Evolutionary conservation across 2,797 vertebrate species (phyloP).

Genomic region (Melanotaenia trifasciata): DNA sequence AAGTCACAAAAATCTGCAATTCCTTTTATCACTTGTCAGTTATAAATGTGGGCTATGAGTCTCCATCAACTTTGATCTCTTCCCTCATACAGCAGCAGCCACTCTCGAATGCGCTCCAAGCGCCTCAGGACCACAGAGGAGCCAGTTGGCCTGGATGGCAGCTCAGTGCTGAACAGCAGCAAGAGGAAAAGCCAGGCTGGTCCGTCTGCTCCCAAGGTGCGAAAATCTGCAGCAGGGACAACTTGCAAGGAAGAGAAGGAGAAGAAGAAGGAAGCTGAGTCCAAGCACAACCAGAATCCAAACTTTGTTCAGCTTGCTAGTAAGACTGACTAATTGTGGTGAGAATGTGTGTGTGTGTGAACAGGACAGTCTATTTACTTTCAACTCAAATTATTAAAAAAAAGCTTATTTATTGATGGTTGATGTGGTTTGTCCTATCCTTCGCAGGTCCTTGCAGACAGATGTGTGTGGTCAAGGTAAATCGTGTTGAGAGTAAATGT

Average conservation of each 20-base stretch:
- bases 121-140: conserved; percentile 88
- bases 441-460: conserved; percentile 80
- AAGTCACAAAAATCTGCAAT: conserved; percentile 33
- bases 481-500: conserved; percentile 77
- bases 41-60: conserved; percentile 16
- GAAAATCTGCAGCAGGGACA: conserved; percentile 68
- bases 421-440: conserved; percentile 6
- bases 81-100: conserved; percentile 71
- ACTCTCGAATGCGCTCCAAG: conserved; percentile 89
- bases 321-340: conserved; percentile 75
- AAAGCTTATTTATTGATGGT: not conserved
- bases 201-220: conserved; percentile 79
- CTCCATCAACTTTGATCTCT: conserved; percentile 10
- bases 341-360: not conserved
- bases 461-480: conserved; percentile 86
- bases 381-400: not conserved
- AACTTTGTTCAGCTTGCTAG: conserved; percentile 81
- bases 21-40: conserved; percentile 52
- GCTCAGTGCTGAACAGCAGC: conserved; percentile 50
- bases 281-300: conserved; percentile 76
- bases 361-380: not conserved
- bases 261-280: conserved; percentile 72
- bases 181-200: conserved; percentile 69
- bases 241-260: conserved; percentile 56
- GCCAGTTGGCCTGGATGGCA: conserved; percentile 75